Base-by-base conservation (phyloP, 2,113 vertebrate species). In the Chamaea fasciata region DNA sequence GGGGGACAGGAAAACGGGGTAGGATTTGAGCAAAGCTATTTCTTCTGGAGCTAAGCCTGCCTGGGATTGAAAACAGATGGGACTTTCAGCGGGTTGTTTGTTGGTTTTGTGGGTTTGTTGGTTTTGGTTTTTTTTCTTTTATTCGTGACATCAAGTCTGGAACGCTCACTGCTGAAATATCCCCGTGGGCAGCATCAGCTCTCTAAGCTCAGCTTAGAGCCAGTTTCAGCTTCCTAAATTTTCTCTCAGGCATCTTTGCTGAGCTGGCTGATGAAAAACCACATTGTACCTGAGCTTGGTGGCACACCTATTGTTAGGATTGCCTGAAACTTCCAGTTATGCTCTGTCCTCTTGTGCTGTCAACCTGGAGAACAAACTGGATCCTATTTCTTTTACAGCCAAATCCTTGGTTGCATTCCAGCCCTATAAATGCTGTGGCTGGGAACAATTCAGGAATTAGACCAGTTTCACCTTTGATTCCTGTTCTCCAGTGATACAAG, bases 61-160 rank as follows among this genome's bases (percentile, higher is more conserved):
- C 89, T 9, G 37, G 56, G 87, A 93, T 41, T 62, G 69, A 49
- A 95, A 95, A 68, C 96, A 95, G 92, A 94, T 86, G 93, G 80
- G 55, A 3, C 17, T 78, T 87, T 63, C 57, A 73, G 92, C 0
- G 11, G 76, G 64, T 70, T 93, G 95, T 95, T 96, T 93, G 96
- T 93, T 93, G 96, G 67, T 75, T 92, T 92, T 92, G 82, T 87
- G 53, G 83, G 11, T 75, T 79, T 92, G 67, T 86, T 84, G 69
- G 19, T 5, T 65, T 84, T 83, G 13, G 46, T 39, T 19, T 59
- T 9, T 79, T 69, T 37, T 16, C 42, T 89, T 78, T 84, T 63
- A 46, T 91, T 77, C 9, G 1, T 88, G 94, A 95, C 79, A 93
- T 79, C 78, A 91, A 68, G 87, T 76, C 87, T 93, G 68, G 87